phyloP scores from a whole-genome alignment of 2,797 vertebrate genomes.

The Glossophaga mutica region DNA sequence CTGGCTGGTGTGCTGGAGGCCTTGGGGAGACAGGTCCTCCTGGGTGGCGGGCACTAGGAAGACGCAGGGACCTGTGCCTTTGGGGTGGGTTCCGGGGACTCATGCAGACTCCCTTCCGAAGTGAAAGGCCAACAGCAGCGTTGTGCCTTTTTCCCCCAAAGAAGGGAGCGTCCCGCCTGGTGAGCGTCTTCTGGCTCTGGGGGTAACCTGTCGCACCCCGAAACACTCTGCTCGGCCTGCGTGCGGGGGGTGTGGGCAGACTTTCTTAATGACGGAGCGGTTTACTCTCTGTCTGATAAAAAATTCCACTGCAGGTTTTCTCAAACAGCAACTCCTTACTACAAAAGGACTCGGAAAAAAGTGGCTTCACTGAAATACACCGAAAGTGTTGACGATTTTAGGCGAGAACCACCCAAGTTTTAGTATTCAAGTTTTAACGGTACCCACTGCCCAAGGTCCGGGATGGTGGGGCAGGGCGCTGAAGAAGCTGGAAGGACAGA shows the following conservation, averaged over 20 bases:
- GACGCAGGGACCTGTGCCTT: not conserved
- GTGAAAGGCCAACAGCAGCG: not conserved
- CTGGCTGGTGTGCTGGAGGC: too few relatives aligned
- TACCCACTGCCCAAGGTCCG: too few relatives aligned
- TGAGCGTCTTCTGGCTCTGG: too few relatives aligned
- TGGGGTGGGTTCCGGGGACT: not conserved
- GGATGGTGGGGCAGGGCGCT: not conserved
- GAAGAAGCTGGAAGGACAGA: not conserved
- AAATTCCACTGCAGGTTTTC: not conserved
- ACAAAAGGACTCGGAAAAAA: not conserved
- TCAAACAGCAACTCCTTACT: too few relatives aligned
- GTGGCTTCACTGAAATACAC: not conserved
- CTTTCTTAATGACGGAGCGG: too few relatives aligned
- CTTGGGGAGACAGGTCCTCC: not conserved
- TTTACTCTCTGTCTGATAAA: not conserved
- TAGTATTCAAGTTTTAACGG: not conserved
- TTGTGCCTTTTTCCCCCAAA: not conserved
- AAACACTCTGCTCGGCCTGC: not conserved
- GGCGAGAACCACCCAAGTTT: not conserved
- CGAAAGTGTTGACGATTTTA: not conserved
- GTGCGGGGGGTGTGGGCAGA: rapidly evolving
- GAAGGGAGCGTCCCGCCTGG: not conserved
- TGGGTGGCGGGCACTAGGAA: rapidly evolving
- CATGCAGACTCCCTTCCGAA: not conserved
- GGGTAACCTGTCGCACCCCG: too few relatives aligned